These are phyloP conservation scores for Chymomyza amoena DNA, from an alignment of 2,888 invertebrate genomes.

Conservation along the genomic window DNA sequence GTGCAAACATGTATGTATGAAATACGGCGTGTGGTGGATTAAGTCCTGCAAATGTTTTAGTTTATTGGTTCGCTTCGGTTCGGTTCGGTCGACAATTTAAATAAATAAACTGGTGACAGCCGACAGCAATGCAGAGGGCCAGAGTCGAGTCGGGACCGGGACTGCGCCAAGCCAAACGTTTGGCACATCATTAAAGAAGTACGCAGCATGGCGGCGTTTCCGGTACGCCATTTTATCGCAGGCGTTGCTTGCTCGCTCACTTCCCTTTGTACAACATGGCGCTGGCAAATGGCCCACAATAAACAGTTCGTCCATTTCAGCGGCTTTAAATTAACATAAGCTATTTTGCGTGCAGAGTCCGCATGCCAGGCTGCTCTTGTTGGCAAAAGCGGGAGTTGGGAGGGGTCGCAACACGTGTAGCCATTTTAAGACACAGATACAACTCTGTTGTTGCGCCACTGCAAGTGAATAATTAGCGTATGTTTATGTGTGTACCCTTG, in stretches of 20 bases:
- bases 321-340: conserved; percentile 13
- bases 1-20: conserved; percentile 29
- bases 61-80: conserved; percentile 19
- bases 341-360: background rate
- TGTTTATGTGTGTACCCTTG: background rate
- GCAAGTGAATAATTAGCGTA: conserved; percentile 12
- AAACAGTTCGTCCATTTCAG: background rate
- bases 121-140: conserved; percentile 5
- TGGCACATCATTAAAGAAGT: conserved; percentile 14
- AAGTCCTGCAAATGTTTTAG: conserved; percentile 29
- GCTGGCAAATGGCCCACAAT: background rate
- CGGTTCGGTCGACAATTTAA: conserved; percentile 22
- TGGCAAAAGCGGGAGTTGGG: background rate
- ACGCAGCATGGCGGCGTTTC: conserved; percentile 9
- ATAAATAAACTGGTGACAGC: conserved; percentile 22
- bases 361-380: background rate
- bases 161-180: conserved; percentile 1
- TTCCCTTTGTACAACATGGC: background rate
- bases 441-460: conserved; percentile 5
- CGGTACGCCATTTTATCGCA: conserved; percentile 5
- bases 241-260: background rate
- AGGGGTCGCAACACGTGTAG: conserved; percentile 7
- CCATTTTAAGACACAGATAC: conserved; percentile 8
- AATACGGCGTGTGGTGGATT: conserved; percentile 24
- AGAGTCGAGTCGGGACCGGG: background rate